phyloP scores from a whole-genome alignment of 2,797 vertebrate species.

The Lepus townsendii region DNA sequence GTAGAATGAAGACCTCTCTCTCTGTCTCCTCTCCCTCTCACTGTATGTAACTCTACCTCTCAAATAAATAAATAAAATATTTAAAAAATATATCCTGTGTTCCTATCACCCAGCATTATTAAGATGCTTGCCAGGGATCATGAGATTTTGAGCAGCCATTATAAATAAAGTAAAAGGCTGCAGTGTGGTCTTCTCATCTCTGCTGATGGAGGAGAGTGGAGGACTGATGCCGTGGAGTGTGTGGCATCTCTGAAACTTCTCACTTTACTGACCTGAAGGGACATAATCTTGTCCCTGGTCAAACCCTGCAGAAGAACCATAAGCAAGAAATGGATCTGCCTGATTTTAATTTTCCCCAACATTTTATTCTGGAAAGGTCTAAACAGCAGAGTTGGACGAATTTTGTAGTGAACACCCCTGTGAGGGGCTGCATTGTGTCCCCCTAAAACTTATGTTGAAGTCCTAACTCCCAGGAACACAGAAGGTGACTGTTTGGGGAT shows the following conservation, averaged over 20 bases:
- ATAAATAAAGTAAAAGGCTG: background rate
- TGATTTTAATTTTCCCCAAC: background rate
- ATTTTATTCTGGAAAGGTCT: background rate
- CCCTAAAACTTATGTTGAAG: background rate
- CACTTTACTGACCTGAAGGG: background rate
- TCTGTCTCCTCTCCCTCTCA: too few species aligned
- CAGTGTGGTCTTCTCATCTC: background rate
- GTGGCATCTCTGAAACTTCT: background rate
- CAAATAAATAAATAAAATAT: too few species aligned
- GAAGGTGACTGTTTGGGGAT: background rate
- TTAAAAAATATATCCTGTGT: background rate
- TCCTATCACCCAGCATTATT: background rate
- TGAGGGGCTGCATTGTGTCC: background rate
- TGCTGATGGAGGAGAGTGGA: background rate
- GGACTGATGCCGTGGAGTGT: fast-evolving
- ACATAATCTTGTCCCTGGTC: background rate
- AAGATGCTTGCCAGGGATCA: background rate
- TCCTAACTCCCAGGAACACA: background rate
- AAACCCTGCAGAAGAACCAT: background rate
- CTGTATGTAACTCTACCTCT: too few species aligned
- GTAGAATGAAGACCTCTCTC: too few species aligned
- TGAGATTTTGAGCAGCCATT: background rate
- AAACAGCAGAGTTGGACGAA: background rate
- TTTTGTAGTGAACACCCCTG: background rate
- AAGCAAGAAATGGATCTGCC: background rate